Conservation (phyloP, 2,888 invertebrate species). For the Drosophila anomalata region DNA sequence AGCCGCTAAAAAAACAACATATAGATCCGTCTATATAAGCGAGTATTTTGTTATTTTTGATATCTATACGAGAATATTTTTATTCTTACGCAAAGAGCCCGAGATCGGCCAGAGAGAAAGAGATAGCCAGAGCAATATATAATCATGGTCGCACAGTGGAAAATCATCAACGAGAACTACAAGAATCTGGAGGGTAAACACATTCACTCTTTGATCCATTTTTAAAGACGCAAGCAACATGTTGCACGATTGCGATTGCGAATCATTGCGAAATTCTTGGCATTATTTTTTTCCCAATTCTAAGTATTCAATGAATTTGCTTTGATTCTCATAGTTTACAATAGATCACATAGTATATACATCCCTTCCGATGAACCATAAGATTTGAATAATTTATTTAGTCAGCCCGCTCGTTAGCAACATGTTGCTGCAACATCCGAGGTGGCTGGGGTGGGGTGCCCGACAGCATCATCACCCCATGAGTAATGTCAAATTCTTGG, state of each 20-base stretch:
- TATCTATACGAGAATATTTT: slow-evolving; percentile 46
- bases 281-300: not conserved
- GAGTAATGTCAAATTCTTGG: slow-evolving; percentile 60
- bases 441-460: slow-evolving; percentile 3
- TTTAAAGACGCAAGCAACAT: not conserved
- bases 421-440: slow-evolving; percentile 34
- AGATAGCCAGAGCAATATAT: slow-evolving; percentile 20
- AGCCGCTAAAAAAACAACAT: slow-evolving; percentile 42
- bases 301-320: not conserved
- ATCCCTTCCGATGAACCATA: slow-evolving; percentile 1
- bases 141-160: slow-evolving; percentile 80
- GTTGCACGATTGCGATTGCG: not conserved
- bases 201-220: not conserved
- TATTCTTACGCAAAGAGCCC: slow-evolving; percentile 41
- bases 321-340: not conserved
- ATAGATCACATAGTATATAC: not conserved
- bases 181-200: slow-evolving; percentile 80
- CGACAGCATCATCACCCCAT: slow-evolving; percentile 33
- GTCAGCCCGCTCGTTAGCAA: slow-evolving; percentile 7
- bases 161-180: slow-evolving; percentile 78
- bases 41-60: slow-evolving; percentile 44
- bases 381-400: not conserved
- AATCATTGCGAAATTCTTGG: not conserved
- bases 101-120: slow-evolving; percentile 31
- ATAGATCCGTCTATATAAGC: slow-evolving; percentile 33